phyloP scores from a whole-genome alignment of 2,797 vertebrate genomes.

The Malurus splendens region DNA sequence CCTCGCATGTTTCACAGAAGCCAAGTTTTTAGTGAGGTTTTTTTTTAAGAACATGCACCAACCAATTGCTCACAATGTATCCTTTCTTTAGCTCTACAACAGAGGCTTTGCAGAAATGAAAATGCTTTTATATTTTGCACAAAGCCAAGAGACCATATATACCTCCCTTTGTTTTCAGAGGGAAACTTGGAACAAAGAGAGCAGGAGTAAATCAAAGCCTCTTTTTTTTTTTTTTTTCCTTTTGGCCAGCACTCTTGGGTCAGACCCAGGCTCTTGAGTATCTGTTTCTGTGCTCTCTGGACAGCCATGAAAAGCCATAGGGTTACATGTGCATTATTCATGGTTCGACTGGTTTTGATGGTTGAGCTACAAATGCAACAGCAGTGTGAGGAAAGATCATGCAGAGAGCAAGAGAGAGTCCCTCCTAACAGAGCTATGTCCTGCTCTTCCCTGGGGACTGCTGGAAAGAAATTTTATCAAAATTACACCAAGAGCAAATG shows the following conservation, averaged over 20 bases:
- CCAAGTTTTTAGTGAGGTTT: not conserved
- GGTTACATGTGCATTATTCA: not conserved
- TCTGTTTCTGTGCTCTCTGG: not conserved
- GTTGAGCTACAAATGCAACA: not conserved
- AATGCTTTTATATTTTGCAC: constrained; percentile 34
- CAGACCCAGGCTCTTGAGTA: not conserved
- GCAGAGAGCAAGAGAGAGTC: not conserved
- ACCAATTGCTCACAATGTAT: constrained; percentile 1
- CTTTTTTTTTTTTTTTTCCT: not conserved
- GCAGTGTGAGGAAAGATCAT: not conserved
- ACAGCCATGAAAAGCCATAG: not conserved
- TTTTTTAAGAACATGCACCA: not conserved
- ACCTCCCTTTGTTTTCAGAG: constrained; percentile 33
- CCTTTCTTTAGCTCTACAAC: constrained; percentile 7
- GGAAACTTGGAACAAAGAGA: constrained; percentile 28
- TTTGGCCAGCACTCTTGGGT: not conserved
- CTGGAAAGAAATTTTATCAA: not conserved
- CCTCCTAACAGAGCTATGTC: not conserved
- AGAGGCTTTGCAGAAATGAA: constrained; percentile 17
- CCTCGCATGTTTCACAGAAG: not conserved
- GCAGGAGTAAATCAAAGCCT: constrained; percentile 13
- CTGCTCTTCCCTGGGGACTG: not conserved
- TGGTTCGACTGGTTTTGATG: not conserved
- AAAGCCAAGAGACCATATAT: constrained; percentile 17
- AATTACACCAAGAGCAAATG: not conserved